Evolutionary conservation across 1,140 invertebrate species (phyloP), one percentile per base, ranked within the genome.

Genomic region (Sitodiplosis mosellana): DNA sequence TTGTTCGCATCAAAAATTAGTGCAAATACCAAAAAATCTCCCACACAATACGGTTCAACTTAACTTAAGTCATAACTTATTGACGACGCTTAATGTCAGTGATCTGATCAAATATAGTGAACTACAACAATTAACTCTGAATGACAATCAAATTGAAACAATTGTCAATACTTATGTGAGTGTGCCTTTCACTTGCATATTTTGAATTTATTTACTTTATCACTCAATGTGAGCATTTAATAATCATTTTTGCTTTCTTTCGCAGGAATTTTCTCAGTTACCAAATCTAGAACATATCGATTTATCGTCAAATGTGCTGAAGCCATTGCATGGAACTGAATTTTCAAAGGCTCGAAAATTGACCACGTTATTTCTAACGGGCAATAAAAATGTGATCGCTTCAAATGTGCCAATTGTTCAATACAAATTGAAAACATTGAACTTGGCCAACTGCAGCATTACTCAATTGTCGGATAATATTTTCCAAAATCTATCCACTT

Each of bases 221-320:
- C n/a, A n/a, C n/a, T n/a, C n/a, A n/a, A n/a, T n/a, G n/a, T n/a
- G n/a, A n/a, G n/a, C n/a, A n/a, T n/a, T 11, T 41, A n/a, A 8
- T 27, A 3, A 33, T 33, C 10, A 22, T 14, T 8, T 33, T 14
- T 17, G 18, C 2, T 3, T 41, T 50, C 18, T 4, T 38, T 48
- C 52, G 20, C 34, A 67, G 64, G 54, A 53, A 11, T 57, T 60
- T 18, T 33, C 40, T 12, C 45, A 47, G 1, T 10, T 57, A n/a
- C 48, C 45, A 10, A 49, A 53, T 20, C 42, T 61, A 19, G 53
- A 56, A 48, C 37, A 20, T 10, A 51, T 72, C 21, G 65, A 70
- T 50, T 50, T 76, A 52, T 60, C 69, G 49, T 68, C 68, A 41
- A 76, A 75, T 55, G 63, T 65, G 47, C 51, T 75, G 20, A 67